Percentiles rank a stretch among this genome's conserved stretches.
These are phyloP conservation scores for Bovichtus diacanthus DNA, from an alignment of 2,797 vertebrate genomes.

Conservation along the genomic window DNA sequence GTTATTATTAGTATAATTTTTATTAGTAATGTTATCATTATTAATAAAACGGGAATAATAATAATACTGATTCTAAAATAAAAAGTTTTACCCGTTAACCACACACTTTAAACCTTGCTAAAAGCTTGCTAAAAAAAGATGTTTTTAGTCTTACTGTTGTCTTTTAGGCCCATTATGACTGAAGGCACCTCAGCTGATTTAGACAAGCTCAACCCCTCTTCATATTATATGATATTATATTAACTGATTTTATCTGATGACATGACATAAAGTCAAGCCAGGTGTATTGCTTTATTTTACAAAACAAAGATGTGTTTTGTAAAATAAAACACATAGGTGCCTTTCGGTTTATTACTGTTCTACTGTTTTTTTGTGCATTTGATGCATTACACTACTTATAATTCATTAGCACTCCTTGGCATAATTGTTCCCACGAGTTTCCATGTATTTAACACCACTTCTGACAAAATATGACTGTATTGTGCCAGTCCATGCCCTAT, in stretches of 20 bases:
- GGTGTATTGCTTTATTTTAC: not conserved
- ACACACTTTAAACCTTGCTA: too few species aligned
- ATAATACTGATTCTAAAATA: too few species aligned
- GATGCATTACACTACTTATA: constrained; percentile 1
- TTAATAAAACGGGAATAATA: too few species aligned
- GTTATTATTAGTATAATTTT: too few species aligned
- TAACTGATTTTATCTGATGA: constrained; percentile 16
- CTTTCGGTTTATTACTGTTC: not conserved
- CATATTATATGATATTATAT: too few species aligned
- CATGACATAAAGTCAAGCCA: not conserved
- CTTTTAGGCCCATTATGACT: too few species aligned
- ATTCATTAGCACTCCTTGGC: constrained; percentile 12
- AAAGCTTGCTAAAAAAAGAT: too few species aligned
- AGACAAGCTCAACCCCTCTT: not conserved
- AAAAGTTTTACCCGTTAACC: too few species aligned
- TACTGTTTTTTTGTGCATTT: not conserved
- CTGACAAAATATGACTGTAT: constrained; percentile 26
- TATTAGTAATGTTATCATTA: too few species aligned
- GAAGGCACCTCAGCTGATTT: too few species aligned
- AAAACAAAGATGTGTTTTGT: not conserved
- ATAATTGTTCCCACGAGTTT: constrained; percentile 27
- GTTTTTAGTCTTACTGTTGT: too few species aligned
- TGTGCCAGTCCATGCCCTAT: constrained; percentile 46
- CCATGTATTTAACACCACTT: constrained; percentile 44
- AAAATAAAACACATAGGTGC: not conserved